Evolutionary conservation across 2,888 invertebrate genomes (phyloP), one percentile per base, ranked within the genome.

Genomic region (Adelphocoris suturalis): DNA sequence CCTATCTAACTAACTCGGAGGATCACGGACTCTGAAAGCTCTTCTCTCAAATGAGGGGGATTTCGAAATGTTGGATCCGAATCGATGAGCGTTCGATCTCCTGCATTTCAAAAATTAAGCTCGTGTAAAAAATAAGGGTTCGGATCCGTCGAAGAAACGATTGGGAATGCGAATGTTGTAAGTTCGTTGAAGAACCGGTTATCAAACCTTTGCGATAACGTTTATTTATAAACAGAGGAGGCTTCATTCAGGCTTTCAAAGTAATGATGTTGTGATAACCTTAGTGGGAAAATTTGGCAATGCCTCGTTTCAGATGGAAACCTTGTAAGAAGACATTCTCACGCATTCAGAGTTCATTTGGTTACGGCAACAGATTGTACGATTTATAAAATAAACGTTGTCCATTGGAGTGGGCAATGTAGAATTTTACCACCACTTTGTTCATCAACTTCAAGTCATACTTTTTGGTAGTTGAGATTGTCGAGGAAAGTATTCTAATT

Each of bases 191-290:
- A 68, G 23, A 68, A 23, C 68, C 27, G 68, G 68, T 68, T 68
- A 68, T 23, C 9, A 23, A 68, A 68, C 23, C 68, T 68, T 68
- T 23, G 23, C 68, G 68, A 68, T 68, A 68, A 68, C 68, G 68
- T 23, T 68, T 19, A 68, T 68, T 68, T 68, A 13, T 68, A 68
- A 23, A 68, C 19, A 68, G 3, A n/a, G 5, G 19, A 27, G 9
- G 68, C 7, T 19, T 68, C 27, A 11, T 57, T 57, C n/a, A 16
- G n/a, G n/a, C 57, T 61, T 52, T 61, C 61, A 16, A 68, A 68
- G 7, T 23, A 19, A 27, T 27, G 68, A 68, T 23, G 23, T 27
- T 68, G 27, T 27, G 68, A 68, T 68, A 19, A 68, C 23, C 68
- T 68, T 19, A 23, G 23, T n/a, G 23, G 13, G 2, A 68, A n/a